These are phyloP conservation scores for Luperina testacea DNA, from an alignment of 2,888 invertebrate genomes.

Conservation along the genomic window DNA sequence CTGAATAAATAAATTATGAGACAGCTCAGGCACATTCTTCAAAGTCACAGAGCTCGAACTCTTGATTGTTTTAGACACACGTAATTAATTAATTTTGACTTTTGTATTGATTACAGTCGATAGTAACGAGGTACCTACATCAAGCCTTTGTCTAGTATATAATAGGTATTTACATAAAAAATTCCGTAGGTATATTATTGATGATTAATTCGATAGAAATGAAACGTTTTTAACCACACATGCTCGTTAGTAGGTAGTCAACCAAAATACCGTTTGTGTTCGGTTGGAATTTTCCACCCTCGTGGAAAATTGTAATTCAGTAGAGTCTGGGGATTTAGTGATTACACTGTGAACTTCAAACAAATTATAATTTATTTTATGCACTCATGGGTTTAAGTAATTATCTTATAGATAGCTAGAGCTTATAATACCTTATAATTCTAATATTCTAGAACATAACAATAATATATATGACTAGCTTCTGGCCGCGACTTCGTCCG, in stretches of 20 bases:
- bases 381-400: conserved; percentile 17
- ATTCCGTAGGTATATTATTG: background rate
- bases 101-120: conserved; percentile 29
- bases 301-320: conserved; percentile 12
- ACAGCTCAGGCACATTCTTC: conserved; percentile 44
- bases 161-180: background rate
- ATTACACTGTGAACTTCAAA: conserved; percentile 29
- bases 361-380: conserved; percentile 26
- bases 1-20: conserved; percentile 60
- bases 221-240: conserved; percentile 2
- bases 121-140: conserved; percentile 13
- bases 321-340: conserved; percentile 14
- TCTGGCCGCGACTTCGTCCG: too few species aligned
- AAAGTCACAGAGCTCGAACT: conserved; percentile 41
- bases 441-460: background rate
- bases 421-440: background rate
- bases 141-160: conserved; percentile 2
- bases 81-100: conserved; percentile 56
- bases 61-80: conserved; percentile 42
- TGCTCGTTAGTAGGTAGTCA: conserved; percentile 1
- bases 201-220: background rate
- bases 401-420: background rate
- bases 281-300: background rate
- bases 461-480: too few species aligned
- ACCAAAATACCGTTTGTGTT: background rate